Base-by-base conservation (phyloP, 2,888 invertebrate species). In the Oligia fasciuncula region DNA sequence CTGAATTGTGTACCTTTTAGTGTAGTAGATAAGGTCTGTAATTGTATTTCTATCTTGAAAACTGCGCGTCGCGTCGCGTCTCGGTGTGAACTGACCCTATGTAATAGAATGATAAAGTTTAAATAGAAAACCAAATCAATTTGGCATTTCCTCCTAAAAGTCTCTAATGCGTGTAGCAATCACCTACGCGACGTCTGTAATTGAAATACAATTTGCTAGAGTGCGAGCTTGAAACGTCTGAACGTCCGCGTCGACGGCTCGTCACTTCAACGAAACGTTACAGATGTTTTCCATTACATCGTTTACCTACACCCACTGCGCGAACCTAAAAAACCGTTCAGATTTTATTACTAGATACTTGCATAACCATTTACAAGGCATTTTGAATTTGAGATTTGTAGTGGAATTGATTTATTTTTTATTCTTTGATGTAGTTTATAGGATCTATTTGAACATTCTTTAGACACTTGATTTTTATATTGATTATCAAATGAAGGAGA, bases 221-320 rank as follows among this genome's bases (percentile, higher is more conserved):
- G 54, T 35, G 57, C 63, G 46, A 57, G 62, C 63, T 79, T 72
- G 62, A 67, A 63, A 65, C 68, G 76, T 72, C 65, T 68, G 49
- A n/a, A 46, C 57, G 57, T n/a, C n/a, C n/a, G n/a, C n/a, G n/a
- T 63, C 51, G 69, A 65, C 87, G 51, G 17, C 70, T 77, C 62
- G 49, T 79, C 76, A 63, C 57, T 63, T 57, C 43, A 17, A 13
- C 73, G 71, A 69, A 71, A 75, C 19, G 73, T 63, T 81, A 81
- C 88, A 87, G 81, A 86, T 89, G 89, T 86, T 84, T 79, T 72
- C 63, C 77, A 78, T 86, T 69, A 68, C 74, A 84, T 49, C 66
- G 49, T 63, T 79, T 54, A 29, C 29, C 29, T 29, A 77, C 80
- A 73, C 77, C 72, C 81, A 79, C 71, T 83, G 75, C 23, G 23